Base-by-base conservation (phyloP, 2,113 vertebrate species). In the Athene cunicularia region DNA sequence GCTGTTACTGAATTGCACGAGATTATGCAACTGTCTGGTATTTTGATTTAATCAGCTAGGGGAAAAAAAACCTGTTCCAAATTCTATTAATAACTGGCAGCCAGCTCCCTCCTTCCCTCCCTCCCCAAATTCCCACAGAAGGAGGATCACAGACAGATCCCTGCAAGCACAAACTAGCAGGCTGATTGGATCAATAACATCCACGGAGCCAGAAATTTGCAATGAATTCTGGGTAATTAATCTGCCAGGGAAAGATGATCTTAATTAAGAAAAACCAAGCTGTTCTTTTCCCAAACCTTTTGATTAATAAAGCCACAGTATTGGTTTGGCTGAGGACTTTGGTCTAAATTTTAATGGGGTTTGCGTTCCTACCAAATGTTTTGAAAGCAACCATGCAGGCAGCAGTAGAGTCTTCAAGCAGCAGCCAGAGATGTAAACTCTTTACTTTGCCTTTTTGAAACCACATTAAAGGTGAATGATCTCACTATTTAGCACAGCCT, bases 101-200 rank as follows among this genome's bases (percentile, higher is more conserved):
- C 30, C 49, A 85, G 55, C 41, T 96, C 80, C 52, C 92, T 86
- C 56, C 58, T 75, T 53, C 50, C 60, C 64, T 86, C 79, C 70
- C 73, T 84, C 49, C 68, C 80, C 80, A 74, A 80, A 94, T 87
- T 96, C 68, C 68, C 79, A 81, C 33, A 71, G 84, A 93, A 90
- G 53, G 37, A 94, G 83, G 59, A 90, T 92, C 95, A 96, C 74
- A 88, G 96, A 55, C 75, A 88, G 77, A 97, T 89, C 47, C 50
- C 66, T 92, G 93, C 55, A 47, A 94, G 66, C 73, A 91, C 89
- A 91, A 95, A 93, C 76, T 30, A 91, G 76, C 81, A 97, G 91
- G 71, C 88, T 97, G 91, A 80, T 88, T 95, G 88, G 95, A 97
- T 97, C 97, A 94, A 96, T 97, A 97, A 76, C 88, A 95, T 91